Evolutionary conservation across 2,797 vertebrate genomes (phyloP), one percentile per base, ranked within the genome.

Genomic region (Antrozous pallidus): DNA sequence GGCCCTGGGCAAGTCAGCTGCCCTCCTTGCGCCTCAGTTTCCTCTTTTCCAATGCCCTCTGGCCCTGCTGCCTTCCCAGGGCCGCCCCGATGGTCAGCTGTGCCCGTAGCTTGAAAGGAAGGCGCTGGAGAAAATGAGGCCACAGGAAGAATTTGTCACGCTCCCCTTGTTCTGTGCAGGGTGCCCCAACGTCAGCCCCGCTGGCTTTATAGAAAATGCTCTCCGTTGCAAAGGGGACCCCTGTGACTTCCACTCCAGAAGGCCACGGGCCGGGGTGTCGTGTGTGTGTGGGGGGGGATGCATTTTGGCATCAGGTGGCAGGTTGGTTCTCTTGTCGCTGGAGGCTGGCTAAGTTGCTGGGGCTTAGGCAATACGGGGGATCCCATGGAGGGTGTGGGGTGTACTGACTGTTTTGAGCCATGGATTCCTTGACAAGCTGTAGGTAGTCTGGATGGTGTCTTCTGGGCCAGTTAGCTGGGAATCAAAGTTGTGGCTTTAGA

Each of bases 71-170:
- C 74, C 65, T 54, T 85, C 26, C 1, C n/a, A 54, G 33, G 10
- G 16, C 51, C 18, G 24, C 78, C n/a, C 89, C 49, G 54, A 67
- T 4, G 1, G 6, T 49, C 54, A 4, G 38, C 73, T 31, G 79
- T 40, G 33, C 88, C 70, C 10, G 1, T n/a, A 14, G n/a, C 95
- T 58, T 70, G 67, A 70, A 83, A 26, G 61, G 70, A 79, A 17
- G 61, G 70, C 70, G 82, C 94, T 82, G 58, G 93, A 93, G 94
- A 88, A 90, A 94, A 81, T 89, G 73, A 93, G 77, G 78, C 0
- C 0, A 88, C 63, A 93, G 49, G 80, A 88, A 85, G 94, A 91
- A 84, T 94, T 95, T 63, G 77, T 91, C 67, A 13, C 33, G 93
- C 80, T 78, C 81, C 6, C 10, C 2, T 87, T 86, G 91, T 94